Conservation (phyloP, 1,140 invertebrate species). For the Megalopta genalis region DNA sequence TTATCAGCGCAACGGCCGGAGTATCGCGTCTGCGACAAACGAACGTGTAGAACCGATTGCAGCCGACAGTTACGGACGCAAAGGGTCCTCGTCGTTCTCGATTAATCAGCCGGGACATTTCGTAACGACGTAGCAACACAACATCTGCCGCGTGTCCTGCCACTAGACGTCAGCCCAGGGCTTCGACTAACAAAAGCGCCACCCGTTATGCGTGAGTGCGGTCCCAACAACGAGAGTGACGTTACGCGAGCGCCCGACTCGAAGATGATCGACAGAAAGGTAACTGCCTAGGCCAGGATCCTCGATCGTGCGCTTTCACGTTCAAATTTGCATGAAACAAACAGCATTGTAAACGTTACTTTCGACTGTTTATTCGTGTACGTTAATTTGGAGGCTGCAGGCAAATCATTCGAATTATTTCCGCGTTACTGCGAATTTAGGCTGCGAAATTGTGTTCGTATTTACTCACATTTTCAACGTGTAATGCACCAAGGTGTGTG, state of each 20-base stretch:
- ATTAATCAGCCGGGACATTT: conserved; percentile 77
- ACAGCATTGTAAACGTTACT: too few relatives aligned
- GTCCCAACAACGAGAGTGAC: not conserved
- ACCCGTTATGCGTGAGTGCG: conserved; percentile 56
- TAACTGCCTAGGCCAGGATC: not conserved
- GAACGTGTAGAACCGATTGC: conserved; percentile 68
- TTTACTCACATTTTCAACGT: too few relatives aligned
- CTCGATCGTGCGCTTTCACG: not conserved
- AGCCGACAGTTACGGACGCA: conserved; percentile 73
- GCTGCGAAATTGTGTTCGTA: too few relatives aligned
- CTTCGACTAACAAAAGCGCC: conserved; percentile 64
- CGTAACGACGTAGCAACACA: conserved; percentile 71
- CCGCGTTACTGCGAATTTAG: too few relatives aligned
- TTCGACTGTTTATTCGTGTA: too few relatives aligned
- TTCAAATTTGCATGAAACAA: too few relatives aligned
- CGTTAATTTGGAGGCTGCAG: too few relatives aligned
- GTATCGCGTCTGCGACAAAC: conserved; percentile 31
- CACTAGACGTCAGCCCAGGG: conserved; percentile 68
- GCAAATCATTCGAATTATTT: too few relatives aligned
- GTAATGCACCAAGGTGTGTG: too few relatives aligned
- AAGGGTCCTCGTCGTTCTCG: conserved; percentile 71
- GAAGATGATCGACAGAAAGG: not conserved
- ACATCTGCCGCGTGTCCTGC: conserved; percentile 70
- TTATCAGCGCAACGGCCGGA: conserved; percentile 2
- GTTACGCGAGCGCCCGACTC: too few relatives aligned